Evolutionary conservation across 2,113 vertebrate species (phyloP).

Genomic region (Urocitellus parryii): DNA sequence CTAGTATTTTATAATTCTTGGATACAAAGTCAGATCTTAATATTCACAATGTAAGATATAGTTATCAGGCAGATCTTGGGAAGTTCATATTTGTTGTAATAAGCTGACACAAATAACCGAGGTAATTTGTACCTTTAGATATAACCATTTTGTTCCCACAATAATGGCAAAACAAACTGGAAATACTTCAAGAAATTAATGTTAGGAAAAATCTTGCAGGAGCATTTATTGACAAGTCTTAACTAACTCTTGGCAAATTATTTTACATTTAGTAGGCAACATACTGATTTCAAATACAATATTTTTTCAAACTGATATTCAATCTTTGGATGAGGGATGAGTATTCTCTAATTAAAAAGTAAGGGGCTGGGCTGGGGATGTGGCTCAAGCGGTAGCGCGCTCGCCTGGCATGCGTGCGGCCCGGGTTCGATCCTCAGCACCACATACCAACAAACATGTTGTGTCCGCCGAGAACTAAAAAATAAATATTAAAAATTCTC

Average conservation of each 20-base stretch:
- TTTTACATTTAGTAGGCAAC: constrained; percentile 55
- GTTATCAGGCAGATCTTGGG: neutral
- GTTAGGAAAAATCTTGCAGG: neutral
- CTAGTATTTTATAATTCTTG: constrained; percentile 4
- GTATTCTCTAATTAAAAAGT: constrained; percentile 35
- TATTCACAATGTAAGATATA: neutral
- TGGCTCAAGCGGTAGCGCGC: too few species aligned
- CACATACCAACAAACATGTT: too few species aligned
- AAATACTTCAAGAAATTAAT: neutral
- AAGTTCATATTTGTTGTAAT: neutral
- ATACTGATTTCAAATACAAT: constrained; percentile 26
- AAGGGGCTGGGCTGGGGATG: neutral
- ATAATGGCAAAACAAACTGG: neutral
- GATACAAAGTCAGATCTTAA: neutral
- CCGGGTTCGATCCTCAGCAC: too few species aligned
- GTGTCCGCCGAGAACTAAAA: too few species aligned
- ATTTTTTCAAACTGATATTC: constrained; percentile 32
- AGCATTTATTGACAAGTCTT: neutral
- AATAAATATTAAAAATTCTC: too few species aligned
- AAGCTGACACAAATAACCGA: neutral
- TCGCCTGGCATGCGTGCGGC: too few species aligned
- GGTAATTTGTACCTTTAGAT: neutral
- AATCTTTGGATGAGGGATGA: neutral
- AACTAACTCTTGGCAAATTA: constrained; percentile 7
- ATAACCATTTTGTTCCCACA: neutral